Evolutionary conservation across 2,888 invertebrate species (phyloP), one percentile per base, ranked within the genome.

Genomic region (Oscheius sp.): DNA sequence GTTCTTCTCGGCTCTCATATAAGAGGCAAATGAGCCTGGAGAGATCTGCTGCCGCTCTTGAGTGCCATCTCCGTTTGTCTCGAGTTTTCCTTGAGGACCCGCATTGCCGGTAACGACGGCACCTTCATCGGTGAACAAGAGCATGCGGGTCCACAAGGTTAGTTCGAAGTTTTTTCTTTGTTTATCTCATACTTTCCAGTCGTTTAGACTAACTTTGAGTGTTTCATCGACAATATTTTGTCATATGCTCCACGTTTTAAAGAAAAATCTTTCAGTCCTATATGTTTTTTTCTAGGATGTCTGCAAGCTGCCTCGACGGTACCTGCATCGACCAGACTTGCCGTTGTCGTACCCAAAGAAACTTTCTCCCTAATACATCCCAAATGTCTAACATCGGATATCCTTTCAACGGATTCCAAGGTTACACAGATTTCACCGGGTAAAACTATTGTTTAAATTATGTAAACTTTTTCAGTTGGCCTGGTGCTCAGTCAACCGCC

Each of bases 21-120:
- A 74, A 74, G 74, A 74, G 71, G 54, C 54, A 74, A 74, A 74
- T 74, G 74, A 74, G 74, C 74, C 69, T 71, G 70, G 69, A 70
- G 71, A 74, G 74, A 74, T 74, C 72, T 72, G 70, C 70, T 47
- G 49, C 62, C 45, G 62, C 62, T 45, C 62, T 62, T 62, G 62
- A 62, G 62, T 45, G 33, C 49, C 62, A 62, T 62, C 62, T 41
- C 59, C 59, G 59, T 62, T 62, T 62, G 62, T 62, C 62, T 62
- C 20, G 49, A 62, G 62, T 62, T 62, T 62, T 45, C 49, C 62
- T 62, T 36, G 33, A 62, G 62, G 47, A 49, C 47, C 62, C 62
- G 47, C 62, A 49, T 32, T 45, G 47, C 33, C 32, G 62, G 30
- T 20, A 30, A 17, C 47, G 49, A 49, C 47, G 32, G 47, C 62